Evolutionary conservation across 2,888 invertebrate species (phyloP), one percentile per base, ranked within the genome.

Genomic region (Mesochorus sp.): DNA sequence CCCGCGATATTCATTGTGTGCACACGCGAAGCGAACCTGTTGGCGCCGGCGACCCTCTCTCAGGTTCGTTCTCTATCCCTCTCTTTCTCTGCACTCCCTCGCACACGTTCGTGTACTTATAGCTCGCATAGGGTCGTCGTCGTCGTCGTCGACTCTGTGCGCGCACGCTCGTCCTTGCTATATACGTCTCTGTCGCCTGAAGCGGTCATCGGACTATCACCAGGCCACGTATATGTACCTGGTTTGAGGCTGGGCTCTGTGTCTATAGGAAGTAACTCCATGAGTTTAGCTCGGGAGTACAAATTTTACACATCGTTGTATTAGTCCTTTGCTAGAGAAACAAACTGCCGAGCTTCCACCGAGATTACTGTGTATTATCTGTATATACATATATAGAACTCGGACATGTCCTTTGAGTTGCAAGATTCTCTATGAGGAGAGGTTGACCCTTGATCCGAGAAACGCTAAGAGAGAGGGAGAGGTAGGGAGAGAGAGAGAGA

Each of bases 1-100:
- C 57, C 70, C 64, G 61, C 72, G 57, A 47, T 81, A 84, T 80
- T 83, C 85, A 85, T 83, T 82, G 85, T 83, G 80, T 64, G 79
- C 71, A 70, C 78, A 70, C 74, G 67, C 74, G 55, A 80, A 78
- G 81, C 73, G 83, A 84, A 84, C 82, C 84, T 84, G 84, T 84
- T 83, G 82, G 84, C 83, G 82, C 81, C 82, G 81, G 51, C 51
- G 34, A 55, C 57, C 49, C 47, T 67, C 55, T 21, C 39, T 28
- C 67, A 17, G 28, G 5, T 28, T 42, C 19, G 2, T 14, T 24
- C 53, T 42, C 28, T 42, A n/a, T 57, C 39, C 21, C 37, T 21
- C 37, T 21, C 24, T 24, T 24, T 12, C 74, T 53, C 61, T 44
- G 17, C 49, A 76, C 76, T 64, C 62, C 49, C 47, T 37, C 68